Evolutionary conservation across 2,797 vertebrate species (phyloP).

Genomic region (Calcarius lapponicus): DNA sequence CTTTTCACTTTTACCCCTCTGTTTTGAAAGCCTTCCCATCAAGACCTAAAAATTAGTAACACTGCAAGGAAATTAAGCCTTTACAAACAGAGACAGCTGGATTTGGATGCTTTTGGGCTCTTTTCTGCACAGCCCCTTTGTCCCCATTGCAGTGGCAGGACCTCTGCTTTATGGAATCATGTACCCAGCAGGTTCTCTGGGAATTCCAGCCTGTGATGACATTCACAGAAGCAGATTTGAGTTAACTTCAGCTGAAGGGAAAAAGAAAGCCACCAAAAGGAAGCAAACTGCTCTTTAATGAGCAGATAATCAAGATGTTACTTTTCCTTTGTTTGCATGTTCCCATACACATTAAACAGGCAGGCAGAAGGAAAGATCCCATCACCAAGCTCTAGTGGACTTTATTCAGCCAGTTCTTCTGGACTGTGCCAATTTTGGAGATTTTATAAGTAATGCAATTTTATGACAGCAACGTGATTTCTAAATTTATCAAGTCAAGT

Average conservation of each 20-base stretch:
- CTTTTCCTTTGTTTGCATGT: background rate
- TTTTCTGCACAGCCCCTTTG: accelerated
- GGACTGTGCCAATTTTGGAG: background rate
- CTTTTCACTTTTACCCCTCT: background rate
- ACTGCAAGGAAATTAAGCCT: background rate
- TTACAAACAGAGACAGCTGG: background rate
- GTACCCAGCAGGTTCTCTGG: background rate
- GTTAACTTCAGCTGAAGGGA: background rate
- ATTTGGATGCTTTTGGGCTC: background rate
- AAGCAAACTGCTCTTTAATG: background rate
- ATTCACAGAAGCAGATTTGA: background rate
- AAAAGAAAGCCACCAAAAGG: background rate
- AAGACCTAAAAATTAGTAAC: background rate
- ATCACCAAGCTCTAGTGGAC: background rate
- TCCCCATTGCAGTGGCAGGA: background rate
- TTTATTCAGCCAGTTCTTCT: background rate
- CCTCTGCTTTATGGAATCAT: background rate
- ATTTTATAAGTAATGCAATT: background rate
- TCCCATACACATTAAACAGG: background rate
- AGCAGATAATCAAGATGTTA: background rate
- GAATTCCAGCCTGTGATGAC: background rate
- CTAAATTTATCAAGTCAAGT: background rate
- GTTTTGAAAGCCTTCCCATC: background rate
- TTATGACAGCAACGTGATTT: background rate
- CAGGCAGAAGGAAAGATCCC: background rate